A percentile compares a stretch with the other conserved stretches of the same genome.
Evolutionary conservation across 2,113 vertebrate species (phyloP).

Genomic region (Eupsittula cactorum): DNA sequence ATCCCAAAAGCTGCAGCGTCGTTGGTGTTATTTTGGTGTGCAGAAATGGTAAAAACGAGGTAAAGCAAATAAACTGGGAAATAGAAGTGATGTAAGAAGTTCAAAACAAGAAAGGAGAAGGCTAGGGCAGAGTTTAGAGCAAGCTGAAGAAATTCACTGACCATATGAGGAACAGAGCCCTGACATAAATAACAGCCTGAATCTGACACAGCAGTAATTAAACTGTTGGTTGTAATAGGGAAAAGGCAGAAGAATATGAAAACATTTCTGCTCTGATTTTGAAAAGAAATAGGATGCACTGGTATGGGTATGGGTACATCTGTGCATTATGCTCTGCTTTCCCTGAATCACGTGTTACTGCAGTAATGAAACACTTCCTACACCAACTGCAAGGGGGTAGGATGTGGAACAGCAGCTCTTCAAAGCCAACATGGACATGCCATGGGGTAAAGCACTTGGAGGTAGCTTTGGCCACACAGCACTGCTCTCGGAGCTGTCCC

Average conservation of each 20-base stretch:
- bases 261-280: neutral
- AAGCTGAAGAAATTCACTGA: neutral
- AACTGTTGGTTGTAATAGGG: neutral
- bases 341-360: neutral
- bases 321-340: neutral
- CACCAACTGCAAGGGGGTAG: fast-evolving
- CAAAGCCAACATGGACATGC: neutral
- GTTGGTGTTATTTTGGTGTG: neutral
- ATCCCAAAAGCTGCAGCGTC: fast-evolving
- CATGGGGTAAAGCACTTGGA: neutral
- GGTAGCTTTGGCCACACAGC: neutral
- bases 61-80: neutral
- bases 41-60: neutral
- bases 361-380: neutral
- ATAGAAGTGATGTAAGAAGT: neutral
- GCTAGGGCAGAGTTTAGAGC: neutral
- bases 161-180: neutral
- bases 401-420: neutral
- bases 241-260: neutral
- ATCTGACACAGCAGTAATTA: neutral
- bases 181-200: neutral
- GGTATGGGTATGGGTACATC: neutral
- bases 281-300: neutral
- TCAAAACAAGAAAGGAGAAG: neutral
- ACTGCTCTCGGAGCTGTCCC: neutral